A percentile compares a stretch with the other conserved stretches of the same genome.
phyloP scores from a whole-genome alignment of 92 coral and sea anemone species.

The Anthopleura xanthogrammica region DNA sequence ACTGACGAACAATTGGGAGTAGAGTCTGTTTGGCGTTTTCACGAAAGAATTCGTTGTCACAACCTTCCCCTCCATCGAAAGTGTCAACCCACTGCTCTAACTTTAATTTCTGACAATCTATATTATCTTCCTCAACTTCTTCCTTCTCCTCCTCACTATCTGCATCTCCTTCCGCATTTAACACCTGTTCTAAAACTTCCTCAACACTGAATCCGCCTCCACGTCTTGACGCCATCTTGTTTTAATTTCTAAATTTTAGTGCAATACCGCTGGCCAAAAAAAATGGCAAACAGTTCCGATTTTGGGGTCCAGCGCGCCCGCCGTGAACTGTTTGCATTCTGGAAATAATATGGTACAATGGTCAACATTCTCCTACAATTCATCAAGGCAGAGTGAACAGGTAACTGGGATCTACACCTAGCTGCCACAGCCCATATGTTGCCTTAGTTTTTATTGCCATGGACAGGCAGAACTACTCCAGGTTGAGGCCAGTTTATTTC shows the following conservation, averaged over 20 bases:
- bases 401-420: too few relatives aligned
- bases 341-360: too few relatives aligned
- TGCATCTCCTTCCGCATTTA: not conserved
- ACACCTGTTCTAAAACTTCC: conserved; percentile 14
- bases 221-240: conserved; percentile 14
- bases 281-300: not conserved
- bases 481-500: too few relatives aligned
- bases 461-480: too few relatives aligned
- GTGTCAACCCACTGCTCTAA: conserved; percentile 1
- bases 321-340: too few relatives aligned
- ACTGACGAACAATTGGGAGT: not conserved
- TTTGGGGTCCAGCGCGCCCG: not conserved
- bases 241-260: not conserved
- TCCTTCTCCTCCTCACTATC: not conserved
- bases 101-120: not conserved
- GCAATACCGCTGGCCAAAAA: conserved; percentile 12
- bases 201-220: not conserved
- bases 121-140: not conserved
- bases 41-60: not conserved
- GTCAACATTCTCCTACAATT: too few relatives aligned
- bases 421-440: too few relatives aligned
- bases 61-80: conserved; percentile 8
- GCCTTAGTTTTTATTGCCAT: too few relatives aligned
- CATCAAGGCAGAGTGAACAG: too few relatives aligned
- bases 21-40: conserved; percentile 2